Evolutionary conservation across 2,797 vertebrate species (phyloP).

Genomic region (Dromococcyx pavoninus): DNA sequence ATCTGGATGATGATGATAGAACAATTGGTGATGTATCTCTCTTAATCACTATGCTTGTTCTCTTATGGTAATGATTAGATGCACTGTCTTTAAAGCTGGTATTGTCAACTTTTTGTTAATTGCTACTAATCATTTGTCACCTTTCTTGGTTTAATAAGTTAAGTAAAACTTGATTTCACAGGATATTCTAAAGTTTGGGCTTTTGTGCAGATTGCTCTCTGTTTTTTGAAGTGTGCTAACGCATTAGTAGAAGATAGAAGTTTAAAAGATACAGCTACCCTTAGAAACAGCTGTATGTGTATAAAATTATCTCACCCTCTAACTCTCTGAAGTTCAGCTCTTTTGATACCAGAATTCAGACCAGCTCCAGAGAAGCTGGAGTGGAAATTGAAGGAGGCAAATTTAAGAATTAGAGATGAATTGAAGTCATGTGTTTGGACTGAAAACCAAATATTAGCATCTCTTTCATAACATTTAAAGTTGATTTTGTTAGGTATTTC

Average conservation of each 20-base stretch:
- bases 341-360: not conserved
- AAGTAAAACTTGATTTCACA: too few species aligned
- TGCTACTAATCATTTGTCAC: too few species aligned
- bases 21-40: too few species aligned
- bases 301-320: not conserved
- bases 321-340: not conserved
- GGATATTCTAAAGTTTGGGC: too few species aligned
- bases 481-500: not conserved
- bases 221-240: too few species aligned
- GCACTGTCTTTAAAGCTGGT: too few species aligned
- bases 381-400: not conserved
- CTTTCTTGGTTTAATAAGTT: too few species aligned
- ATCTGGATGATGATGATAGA: too few species aligned
- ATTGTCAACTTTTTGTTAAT: too few species aligned
- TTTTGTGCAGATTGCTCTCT: too few species aligned
- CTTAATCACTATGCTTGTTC: too few species aligned
- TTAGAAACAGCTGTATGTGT: not conserved
- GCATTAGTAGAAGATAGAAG: not conserved
- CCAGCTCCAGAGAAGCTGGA: not conserved
- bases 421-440: not conserved
- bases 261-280: not conserved
- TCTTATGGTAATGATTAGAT: too few species aligned
- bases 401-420: not conserved
- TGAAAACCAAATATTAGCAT: not conserved
- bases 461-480: not conserved